Conservation (phyloP, 30 jellyfish, hydroid and myxozoan species). For the Hydractinia symbiolongicarpus region DNA sequence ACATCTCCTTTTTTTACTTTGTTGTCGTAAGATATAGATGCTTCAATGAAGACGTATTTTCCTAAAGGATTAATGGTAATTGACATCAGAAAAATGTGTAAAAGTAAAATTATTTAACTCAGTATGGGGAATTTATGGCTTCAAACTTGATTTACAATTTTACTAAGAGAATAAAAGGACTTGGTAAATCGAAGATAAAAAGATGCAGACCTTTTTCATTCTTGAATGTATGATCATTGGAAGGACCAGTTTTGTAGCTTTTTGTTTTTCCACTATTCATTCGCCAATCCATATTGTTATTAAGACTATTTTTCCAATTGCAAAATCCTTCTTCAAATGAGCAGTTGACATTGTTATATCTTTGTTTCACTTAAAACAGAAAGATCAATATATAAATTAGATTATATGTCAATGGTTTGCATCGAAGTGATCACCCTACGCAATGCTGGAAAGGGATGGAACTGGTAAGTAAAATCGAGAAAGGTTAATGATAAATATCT, state of each 20-base stretch:
- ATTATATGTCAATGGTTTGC: background rate
- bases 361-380: constrained; percentile 29
- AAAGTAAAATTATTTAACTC: background rate
- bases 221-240: constrained; percentile 41
- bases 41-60: constrained; percentile 59
- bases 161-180: background rate
- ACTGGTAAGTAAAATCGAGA: no score
- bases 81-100: background rate
- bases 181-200: background rate
- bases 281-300: constrained; percentile 49
- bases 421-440: no score
- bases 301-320: constrained; percentile 57
- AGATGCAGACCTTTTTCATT: constrained; percentile 6
- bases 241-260: constrained; percentile 74
- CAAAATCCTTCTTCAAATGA: constrained; percentile 55
- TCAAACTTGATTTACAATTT: background rate
- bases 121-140: background rate
- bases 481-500: no score
- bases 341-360: constrained; percentile 48
- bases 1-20: constrained; percentile 47
- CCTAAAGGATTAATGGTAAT: constrained; percentile 20
- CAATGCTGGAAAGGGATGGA: no score
- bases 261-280: constrained; percentile 55
- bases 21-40: constrained; percentile 55
- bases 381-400: background rate